These are phyloP conservation scores for Phyllotreta cruciferae DNA, from an alignment of 2,888 invertebrate genomes.

Conservation along the genomic window DNA sequence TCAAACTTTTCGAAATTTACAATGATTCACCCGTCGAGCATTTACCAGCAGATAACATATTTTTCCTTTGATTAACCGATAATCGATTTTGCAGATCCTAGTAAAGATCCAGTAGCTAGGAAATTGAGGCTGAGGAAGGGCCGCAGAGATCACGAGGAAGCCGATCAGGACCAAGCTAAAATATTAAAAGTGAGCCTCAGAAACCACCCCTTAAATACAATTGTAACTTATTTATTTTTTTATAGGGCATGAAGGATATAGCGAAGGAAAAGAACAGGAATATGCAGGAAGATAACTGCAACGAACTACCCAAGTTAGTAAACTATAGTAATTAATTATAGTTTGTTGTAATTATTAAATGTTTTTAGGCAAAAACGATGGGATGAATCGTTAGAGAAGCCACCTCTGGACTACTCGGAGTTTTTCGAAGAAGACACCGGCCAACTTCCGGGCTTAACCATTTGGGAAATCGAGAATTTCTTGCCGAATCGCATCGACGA, in stretches of 20 bases:
- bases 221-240: constrained; percentile 31
- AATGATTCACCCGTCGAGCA: background rate
- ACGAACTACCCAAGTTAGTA: constrained; percentile 74
- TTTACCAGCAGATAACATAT: background rate
- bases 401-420: constrained; percentile 95
- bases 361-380: constrained; percentile 91
- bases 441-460: constrained; percentile 86
- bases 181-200: constrained; percentile 72
- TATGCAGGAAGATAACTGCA: constrained; percentile 71
- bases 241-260: constrained; percentile 82
- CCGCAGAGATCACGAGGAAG: constrained; percentile 78
- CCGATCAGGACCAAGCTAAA: constrained; percentile 86
- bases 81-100: constrained; percentile 61
- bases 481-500: constrained; percentile 93
- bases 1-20: background rate
- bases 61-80: background rate
- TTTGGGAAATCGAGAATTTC: constrained; percentile 99
- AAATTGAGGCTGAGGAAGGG: constrained; percentile 88
- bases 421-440: constrained; percentile 97
- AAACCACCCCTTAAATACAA: background rate
- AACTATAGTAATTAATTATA: constrained; percentile 6
- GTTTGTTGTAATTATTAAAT: no score
- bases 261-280: constrained; percentile 83
- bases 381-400: constrained; percentile 95
- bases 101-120: constrained; percentile 92